Evolutionary conservation across 2,888 invertebrate genomes (phyloP).

Genomic region (Trissolcus brochymenae): DNA sequence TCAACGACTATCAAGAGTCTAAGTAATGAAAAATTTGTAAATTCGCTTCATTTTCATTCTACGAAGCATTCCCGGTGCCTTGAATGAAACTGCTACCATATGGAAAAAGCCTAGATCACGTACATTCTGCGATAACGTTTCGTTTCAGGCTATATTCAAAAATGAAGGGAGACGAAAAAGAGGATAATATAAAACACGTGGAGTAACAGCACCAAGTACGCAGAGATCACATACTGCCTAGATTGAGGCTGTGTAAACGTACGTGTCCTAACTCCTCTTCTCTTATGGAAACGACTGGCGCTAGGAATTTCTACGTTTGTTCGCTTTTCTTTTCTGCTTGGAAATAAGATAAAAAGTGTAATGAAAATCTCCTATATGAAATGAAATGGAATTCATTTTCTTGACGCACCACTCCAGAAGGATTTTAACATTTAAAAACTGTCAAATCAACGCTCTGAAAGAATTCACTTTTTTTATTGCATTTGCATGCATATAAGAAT

Average conservation of each 20-base stretch:
- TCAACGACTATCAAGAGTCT: slow-evolving; percentile 7
- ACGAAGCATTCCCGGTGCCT: slow-evolving; percentile 2
- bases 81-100: slow-evolving; percentile 56
- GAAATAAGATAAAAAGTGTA: slow-evolving; percentile 60
- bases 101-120: slow-evolving; percentile 67
- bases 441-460: too few species aligned
- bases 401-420: neutral
- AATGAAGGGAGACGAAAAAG: slow-evolving; percentile 47
- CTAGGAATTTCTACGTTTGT: slow-evolving; percentile 38
- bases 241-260: slow-evolving; percentile 72
- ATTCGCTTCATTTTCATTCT: slow-evolving; percentile 34
- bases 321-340: slow-evolving; percentile 61
- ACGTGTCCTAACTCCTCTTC: slow-evolving; percentile 60
- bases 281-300: slow-evolving; percentile 49
- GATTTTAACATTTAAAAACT: neutral
- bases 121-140: slow-evolving; percentile 69
- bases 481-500: neutral
- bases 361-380: slow-evolving; percentile 21
- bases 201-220: slow-evolving; percentile 43
- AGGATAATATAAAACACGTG: slow-evolving; percentile 54
- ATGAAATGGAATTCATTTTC: slow-evolving; percentile 7
- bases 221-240: slow-evolving; percentile 68
- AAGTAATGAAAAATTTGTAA: slow-evolving; percentile 24
- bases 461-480: too few species aligned
- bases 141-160: slow-evolving; percentile 64